These are phyloP conservation scores for Lasioglossum zephyrum DNA, from an alignment of 2,888 invertebrate genomes.

Conservation along the genomic window DNA sequence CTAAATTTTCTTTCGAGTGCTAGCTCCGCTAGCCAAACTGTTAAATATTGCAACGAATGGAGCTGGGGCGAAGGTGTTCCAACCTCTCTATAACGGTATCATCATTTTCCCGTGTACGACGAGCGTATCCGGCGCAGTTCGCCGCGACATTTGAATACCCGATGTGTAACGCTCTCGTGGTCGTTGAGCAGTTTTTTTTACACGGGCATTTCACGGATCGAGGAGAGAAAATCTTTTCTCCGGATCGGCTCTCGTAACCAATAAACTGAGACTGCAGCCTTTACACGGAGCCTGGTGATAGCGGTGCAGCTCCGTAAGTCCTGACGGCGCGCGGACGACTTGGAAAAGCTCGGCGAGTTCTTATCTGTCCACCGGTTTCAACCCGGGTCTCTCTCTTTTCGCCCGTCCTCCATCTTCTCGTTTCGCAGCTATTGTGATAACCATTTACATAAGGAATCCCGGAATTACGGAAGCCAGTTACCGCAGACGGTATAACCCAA, in stretches of 20 bases:
- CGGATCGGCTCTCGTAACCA: constrained; percentile 65
- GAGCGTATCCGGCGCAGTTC: background rate
- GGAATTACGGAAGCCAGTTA: constrained; percentile 73
- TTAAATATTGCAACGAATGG: background rate
- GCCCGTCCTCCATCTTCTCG: constrained; percentile 38
- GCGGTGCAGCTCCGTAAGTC: constrained; percentile 60
- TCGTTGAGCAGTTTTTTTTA: background rate
- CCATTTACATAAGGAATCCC: constrained; percentile 79
- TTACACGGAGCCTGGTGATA: constrained; percentile 75
- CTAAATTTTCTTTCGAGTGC: background rate
- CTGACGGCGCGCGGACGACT: constrained; percentile 66
- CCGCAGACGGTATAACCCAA: constrained; percentile 62
- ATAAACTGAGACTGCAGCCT: constrained; percentile 77
- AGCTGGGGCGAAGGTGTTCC: background rate
- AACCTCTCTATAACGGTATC: background rate
- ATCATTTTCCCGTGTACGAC: background rate
- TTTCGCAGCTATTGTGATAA: constrained; percentile 79
- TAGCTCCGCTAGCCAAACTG: too few relatives aligned
- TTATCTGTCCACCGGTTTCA: constrained; percentile 69
- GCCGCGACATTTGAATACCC: background rate
- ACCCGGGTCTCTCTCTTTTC: constrained; percentile 38
- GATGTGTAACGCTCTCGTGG: background rate
- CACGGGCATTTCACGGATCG: constrained; percentile 39
- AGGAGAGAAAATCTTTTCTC: constrained; percentile 60
- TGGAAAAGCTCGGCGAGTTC: constrained; percentile 72